phyloP scores from a whole-genome alignment of 1,140 invertebrate species.

The Schmidtea mediterranea region DNA sequence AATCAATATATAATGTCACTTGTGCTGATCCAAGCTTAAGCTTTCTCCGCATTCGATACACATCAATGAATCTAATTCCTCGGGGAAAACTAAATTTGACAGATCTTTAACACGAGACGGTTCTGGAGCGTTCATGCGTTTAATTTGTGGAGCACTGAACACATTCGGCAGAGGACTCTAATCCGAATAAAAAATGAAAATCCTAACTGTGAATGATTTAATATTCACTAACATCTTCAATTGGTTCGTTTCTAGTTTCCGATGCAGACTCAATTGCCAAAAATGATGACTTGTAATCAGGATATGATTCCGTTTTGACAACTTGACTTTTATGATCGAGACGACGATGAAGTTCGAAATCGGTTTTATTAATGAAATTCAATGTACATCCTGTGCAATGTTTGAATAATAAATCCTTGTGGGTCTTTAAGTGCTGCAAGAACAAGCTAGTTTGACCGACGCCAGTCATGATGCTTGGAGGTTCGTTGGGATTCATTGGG shows the following conservation, averaged over 20 bases:
- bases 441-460: not conserved
- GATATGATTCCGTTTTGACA: not conserved
- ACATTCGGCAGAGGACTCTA: not conserved
- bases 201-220: not conserved
- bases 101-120: not conserved
- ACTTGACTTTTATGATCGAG: not conserved
- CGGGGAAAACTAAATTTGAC: not conserved
- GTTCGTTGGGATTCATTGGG: not conserved
- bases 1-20: no score
- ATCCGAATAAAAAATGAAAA: not conserved
- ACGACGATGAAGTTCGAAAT: slow-evolving; percentile 2
- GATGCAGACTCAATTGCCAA: not conserved
- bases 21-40: no score
- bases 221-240: not conserved
- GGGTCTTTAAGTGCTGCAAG: not conserved
- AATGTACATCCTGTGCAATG: not conserved
- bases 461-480: not conserved
- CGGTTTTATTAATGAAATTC: slow-evolving; percentile 3
- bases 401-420: slow-evolving; percentile 1
- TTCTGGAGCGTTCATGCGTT: not conserved
- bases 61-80: not conserved
- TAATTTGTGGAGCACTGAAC: not conserved
- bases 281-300: not conserved
- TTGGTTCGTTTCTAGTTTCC: not conserved
- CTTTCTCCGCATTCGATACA: slow-evolving; percentile 1